Evolutionary conservation across 2,888 invertebrate genomes (phyloP), one percentile per base, ranked within the genome.

Genomic region (Melanchra persicariae): DNA sequence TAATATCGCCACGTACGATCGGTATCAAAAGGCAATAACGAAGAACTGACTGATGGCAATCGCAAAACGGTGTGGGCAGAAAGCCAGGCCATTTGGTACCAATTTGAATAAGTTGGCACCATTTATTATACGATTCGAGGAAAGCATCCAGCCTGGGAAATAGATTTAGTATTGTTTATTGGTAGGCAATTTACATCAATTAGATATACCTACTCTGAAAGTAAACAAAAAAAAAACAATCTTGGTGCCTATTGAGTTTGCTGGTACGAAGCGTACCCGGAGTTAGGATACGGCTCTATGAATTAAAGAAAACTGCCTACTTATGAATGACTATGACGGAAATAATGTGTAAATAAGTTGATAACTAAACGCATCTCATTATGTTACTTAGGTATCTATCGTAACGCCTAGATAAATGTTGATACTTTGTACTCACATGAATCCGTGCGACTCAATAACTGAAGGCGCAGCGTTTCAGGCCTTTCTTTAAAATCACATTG

Each of bases 131-230:
- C 17, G n/a, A 8, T 76, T 60, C 74, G 45, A n/a, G 45, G 74
- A 64, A 80, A 51, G 12, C 45, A 19, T 24, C 3, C 24, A 37
- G 63, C 74, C 52, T 79, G 80, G 55, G 58, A 76, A 70, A 19
- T 17, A 26, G n/a, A 24, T 24, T 2, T 17, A 15, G 0, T 1
- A 1, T 17, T n/a, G 43, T 52, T 68, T 30, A 30, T 54, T 1
- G 52, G 8, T 6, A 24, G 51, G 24, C 24, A 19, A 8, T 43
- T 43, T 43, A 19, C 2, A 12, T 37, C 37, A 37, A 37, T 40
- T 40, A 40, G 15, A 5, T 15, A 40, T 3, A 12, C 10, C 2
- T 12, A 40, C 3, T 40, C 40, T 40, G 40, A 40, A 40, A 37
- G 12, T 37, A 1, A 10, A 37, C 37, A 37, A 40, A 10, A 6